Conservation (phyloP, 37 sponge, comb jelly and placozoan genomes). For the Ianthella basta region DNA sequence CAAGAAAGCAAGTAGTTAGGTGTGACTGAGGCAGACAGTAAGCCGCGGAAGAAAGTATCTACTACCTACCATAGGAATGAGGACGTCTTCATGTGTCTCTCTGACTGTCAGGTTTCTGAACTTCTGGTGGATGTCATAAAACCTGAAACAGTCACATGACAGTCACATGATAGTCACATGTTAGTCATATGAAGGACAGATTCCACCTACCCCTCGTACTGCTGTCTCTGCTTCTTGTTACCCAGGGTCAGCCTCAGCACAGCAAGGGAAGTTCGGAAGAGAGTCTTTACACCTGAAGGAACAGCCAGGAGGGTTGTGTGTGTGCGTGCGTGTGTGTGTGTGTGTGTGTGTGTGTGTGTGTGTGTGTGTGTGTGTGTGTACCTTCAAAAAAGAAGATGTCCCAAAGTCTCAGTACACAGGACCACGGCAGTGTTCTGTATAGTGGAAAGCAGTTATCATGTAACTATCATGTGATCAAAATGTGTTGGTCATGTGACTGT, state of each 20-base stretch:
- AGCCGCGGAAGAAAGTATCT: too few relatives aligned
- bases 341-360: too few relatives aligned
- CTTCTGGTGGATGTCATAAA: conserved; percentile 69
- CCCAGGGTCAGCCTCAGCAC: conserved; percentile 70
- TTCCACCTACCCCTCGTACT: conserved; percentile 42
- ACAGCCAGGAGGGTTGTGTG: too few relatives aligned
- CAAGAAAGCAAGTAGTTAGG: neutral
- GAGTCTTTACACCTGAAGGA: conserved; percentile 59
- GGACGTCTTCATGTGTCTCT: conserved; percentile 72
- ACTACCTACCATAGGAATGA: conserved; percentile 68
- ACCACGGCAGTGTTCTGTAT: conserved; percentile 89
- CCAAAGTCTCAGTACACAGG: conserved; percentile 90
- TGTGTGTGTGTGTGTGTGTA: neutral
- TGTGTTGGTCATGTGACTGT: neutral
- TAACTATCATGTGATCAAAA: neutral
- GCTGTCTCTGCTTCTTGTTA: conserved; percentile 47
- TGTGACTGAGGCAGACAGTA: too few relatives aligned
- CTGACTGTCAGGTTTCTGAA: conserved; percentile 65
- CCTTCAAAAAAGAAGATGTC: conserved; percentile 99
- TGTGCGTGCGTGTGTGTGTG: neutral
- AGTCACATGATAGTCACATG: neutral
- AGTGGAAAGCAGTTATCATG: neutral
- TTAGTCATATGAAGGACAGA: neutral
- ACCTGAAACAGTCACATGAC: conserved; percentile 35
- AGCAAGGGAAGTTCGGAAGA: conserved; percentile 84